A percentile compares a stretch with the other conserved stretches of the same genome.
These are phyloP conservation scores for Petaurus breviceps DNA, from an alignment of 2,113 vertebrate genomes.

Conservation along the genomic window DNA sequence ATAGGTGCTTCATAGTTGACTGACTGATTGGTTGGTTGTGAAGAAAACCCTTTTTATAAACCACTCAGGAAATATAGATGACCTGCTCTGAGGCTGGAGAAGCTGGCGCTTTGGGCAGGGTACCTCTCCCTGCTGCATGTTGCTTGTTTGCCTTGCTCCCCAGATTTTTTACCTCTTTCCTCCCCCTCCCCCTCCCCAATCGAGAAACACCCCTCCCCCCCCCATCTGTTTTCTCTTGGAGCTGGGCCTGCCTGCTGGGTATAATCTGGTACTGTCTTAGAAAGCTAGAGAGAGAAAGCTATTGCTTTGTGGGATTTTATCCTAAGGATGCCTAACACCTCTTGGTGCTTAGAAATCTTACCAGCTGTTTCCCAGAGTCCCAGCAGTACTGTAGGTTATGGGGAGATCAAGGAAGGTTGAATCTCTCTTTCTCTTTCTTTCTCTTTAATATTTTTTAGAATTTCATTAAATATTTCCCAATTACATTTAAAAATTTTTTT, in stretches of 20 bases:
- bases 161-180: background rate
- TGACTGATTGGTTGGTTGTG: background rate
- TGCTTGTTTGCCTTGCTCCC: background rate
- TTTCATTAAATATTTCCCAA: background rate
- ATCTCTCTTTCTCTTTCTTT: too few species aligned
- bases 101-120: background rate
- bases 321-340: background rate
- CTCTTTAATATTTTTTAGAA: background rate
- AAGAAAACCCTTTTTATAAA: background rate
- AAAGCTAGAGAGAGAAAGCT: background rate
- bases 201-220: background rate
- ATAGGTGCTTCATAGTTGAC: background rate
- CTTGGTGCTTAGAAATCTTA: background rate
- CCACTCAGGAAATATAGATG: too few species aligned
- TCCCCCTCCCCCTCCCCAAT: conserved; percentile 23
- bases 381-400: background rate
- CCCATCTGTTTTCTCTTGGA: background rate
- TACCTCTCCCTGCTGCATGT: background rate
- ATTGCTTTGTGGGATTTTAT: background rate
- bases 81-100: background rate
- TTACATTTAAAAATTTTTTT: background rate
- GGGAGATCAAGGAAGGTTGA: background rate
- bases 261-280: background rate
- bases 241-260: background rate
- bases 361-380: background rate